A percentile compares a stretch with the other conserved stretches of the same genome.
phyloP scores from a whole-genome alignment of 1,140 invertebrate genomes.

The Coptotermes formosanus region DNA sequence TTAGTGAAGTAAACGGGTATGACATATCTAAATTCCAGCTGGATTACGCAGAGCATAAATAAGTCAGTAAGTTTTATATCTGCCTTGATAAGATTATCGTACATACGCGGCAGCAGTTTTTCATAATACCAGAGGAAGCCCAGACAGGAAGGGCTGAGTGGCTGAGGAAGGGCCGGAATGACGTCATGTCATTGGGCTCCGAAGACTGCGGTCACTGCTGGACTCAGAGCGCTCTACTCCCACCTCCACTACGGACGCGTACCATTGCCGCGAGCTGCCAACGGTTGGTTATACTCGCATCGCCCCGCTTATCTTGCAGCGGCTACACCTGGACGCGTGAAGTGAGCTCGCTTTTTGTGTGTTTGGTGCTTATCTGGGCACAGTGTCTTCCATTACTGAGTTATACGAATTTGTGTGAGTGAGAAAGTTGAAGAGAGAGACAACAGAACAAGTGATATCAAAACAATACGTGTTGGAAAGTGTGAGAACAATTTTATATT shows the following conservation, averaged over 20 bases:
- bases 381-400: not conserved
- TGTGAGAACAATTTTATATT: not conserved
- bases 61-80: too few relatives aligned
- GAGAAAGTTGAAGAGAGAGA: not conserved
- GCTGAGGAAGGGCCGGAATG: not conserved
- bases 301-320: too few relatives aligned
- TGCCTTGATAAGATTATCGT: too few relatives aligned
- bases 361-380: not conserved
- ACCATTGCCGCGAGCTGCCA: not conserved
- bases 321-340: too few relatives aligned
- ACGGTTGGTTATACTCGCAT: not conserved
- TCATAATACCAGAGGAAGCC: not conserved
- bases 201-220: not conserved
- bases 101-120: too few relatives aligned
- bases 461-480: not conserved
- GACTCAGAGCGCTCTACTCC: not conserved
- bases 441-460: not conserved
- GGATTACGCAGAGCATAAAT: too few relatives aligned
- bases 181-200: not conserved
- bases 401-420: not conserved
- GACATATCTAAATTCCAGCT: too few relatives aligned
- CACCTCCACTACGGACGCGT: not conserved
- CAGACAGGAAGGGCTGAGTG: not conserved
- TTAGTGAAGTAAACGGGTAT: too few relatives aligned
- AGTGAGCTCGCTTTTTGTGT: not conserved